These are phyloP conservation scores for Cichlasoma orientale DNA, from an alignment of 2,797 vertebrate species.

Conservation along the genomic window DNA sequence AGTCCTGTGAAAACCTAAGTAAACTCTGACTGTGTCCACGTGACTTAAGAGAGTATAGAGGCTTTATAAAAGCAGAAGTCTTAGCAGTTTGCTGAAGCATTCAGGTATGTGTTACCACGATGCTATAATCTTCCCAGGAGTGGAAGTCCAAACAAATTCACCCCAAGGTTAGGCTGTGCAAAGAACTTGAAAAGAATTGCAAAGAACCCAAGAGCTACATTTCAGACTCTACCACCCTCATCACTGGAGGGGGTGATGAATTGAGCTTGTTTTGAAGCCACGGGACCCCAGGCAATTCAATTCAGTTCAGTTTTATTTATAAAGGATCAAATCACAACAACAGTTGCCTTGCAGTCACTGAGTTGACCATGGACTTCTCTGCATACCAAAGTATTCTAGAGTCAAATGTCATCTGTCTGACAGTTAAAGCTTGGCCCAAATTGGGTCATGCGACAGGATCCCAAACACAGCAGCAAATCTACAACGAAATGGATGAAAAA, in stretches of 20 bases:
- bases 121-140: not conserved
- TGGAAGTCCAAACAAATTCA: not conserved
- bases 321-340: too few relatives aligned
- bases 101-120: not conserved
- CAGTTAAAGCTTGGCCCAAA: too few relatives aligned
- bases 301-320: too few relatives aligned
- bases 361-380: not conserved
- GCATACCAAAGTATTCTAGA: not conserved
- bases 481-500: too few relatives aligned
- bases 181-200: too few relatives aligned
- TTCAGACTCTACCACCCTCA: not conserved
- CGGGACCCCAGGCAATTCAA: too few relatives aligned
- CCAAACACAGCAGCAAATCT: too few relatives aligned
- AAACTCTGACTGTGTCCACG: not conserved
- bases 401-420: not conserved
- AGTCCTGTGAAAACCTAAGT: not conserved
- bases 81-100: not conserved
- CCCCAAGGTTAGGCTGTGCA: not conserved
- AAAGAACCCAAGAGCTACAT: too few relatives aligned
- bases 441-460: too few relatives aligned
- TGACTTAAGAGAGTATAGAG: not conserved
- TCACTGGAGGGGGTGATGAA: too few relatives aligned
- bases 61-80: too few relatives aligned
- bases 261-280: too few relatives aligned
- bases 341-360: not conserved